Base-by-base conservation (phyloP, 2,113 vertebrate genomes). In the Pedionomus torquatus region DNA sequence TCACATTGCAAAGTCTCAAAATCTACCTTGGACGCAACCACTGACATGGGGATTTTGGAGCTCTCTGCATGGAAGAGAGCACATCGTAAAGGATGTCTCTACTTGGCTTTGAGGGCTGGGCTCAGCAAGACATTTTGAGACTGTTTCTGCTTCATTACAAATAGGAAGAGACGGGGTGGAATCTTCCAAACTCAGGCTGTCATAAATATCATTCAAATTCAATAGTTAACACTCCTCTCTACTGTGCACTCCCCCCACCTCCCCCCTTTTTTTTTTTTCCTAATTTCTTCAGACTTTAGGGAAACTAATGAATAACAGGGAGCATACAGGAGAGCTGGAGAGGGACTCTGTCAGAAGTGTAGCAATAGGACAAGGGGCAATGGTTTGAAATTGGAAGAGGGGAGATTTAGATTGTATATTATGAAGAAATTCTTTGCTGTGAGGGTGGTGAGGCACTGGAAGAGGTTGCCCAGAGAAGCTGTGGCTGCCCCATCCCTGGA, bases 21-120 rank as follows among this genome's bases (percentile, higher is more conserved):
- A 61, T 6, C 33, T 41, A 26, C 37, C 49, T 60, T 66, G 41
- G 44, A 61, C 13, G 18, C 61, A 94, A 16, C 6, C 35, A 48
- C 37, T 65, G 44, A n/a, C 41, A 23, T 0, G 20, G 7, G 11
- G 2, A 0, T 65, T 75, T 41, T 65, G 57, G n/a, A 4, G 25
- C 13, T 55, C 28, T 23, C n/a, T 26, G 17, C 7, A 6, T 5
- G 7, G 54, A 69, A 60, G 54, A 61, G 24, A 33, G 7, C 24
- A 39, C 25, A 20, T 20, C 3, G 2, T 3, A 37, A 30, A 5
- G n/a, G 23, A 20, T 52, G 31, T 39, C 54, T 51, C 65, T 49
- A 3, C 52, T 48, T 52, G 55, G 70, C 78, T 76, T 43, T 23
- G 44, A 66, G 63, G 25, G 30, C 43, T 66, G 24, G 24, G 25